phyloP scores from a whole-genome alignment of 2,113 vertebrate genomes.

The Anas platyrhynchos region DNA sequence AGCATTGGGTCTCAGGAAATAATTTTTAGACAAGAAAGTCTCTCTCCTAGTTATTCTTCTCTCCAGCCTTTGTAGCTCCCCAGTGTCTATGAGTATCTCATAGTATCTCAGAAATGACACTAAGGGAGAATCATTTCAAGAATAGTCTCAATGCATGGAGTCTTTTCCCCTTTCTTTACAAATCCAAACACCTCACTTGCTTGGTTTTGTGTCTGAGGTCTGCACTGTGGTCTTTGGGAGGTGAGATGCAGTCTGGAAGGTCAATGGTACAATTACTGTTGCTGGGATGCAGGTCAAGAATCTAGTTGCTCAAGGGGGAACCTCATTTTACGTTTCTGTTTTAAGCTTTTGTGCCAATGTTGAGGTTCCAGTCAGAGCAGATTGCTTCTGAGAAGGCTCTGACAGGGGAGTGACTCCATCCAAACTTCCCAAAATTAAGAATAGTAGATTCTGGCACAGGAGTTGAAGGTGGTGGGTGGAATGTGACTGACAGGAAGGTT shows the following conservation, averaged over 20 bases:
- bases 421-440: neutral
- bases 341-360: neutral
- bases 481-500: neutral
- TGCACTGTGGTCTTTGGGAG: neutral
- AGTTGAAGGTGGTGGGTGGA: neutral
- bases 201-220: neutral
- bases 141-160: neutral
- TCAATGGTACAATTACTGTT: neutral
- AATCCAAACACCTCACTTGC: neutral
- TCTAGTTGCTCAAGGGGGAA: neutral
- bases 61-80: neutral
- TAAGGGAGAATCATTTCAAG: neutral
- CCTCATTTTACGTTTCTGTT: neutral
- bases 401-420: fast-evolving
- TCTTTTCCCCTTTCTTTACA: neutral
- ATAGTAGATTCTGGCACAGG: neutral
- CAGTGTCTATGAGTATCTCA: neutral
- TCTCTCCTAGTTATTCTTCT: neutral
- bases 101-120: neutral
- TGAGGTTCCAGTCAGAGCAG: neutral
- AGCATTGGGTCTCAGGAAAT: neutral
- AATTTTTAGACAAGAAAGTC: neutral
- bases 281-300: neutral
- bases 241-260: neutral
- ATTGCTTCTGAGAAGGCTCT: neutral